These are phyloP conservation scores for Alentia gelatinosa DNA, from an alignment of 2,888 invertebrate species.

Conservation along the genomic window DNA sequence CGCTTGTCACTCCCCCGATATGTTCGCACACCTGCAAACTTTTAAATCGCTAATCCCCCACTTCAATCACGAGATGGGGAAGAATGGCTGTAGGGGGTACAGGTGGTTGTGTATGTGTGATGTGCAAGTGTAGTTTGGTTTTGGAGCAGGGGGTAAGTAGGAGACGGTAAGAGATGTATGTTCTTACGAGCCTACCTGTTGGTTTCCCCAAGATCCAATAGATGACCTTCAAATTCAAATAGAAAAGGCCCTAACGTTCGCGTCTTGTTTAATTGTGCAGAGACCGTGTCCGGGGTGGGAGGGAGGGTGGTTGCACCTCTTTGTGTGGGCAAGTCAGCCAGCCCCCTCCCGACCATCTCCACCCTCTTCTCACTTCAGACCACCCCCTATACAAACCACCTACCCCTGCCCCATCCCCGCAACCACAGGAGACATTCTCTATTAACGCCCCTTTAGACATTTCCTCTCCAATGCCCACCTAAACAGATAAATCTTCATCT, in stretches of 20 bases:
- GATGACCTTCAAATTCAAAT: slow-evolving; percentile 19
- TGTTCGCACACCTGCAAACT: neutral
- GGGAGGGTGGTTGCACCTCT: neutral
- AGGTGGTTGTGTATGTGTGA: neutral
- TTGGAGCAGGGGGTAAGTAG: neutral
- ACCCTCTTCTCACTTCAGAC: neutral
- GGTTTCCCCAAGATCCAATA: slow-evolving; percentile 11
- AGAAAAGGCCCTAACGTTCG: neutral
- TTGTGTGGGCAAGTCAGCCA: neutral
- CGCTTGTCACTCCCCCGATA: neutral
- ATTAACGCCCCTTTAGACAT: neutral
- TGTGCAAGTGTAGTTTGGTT: neutral
- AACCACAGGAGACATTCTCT: neutral
- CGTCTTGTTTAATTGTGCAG: slow-evolving; percentile 32
- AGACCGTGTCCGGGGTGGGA: neutral
- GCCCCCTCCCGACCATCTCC: neutral
- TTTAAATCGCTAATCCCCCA: neutral
- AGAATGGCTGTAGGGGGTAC: neutral
- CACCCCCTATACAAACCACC: neutral
- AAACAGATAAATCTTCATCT: too few species aligned
- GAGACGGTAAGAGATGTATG: neutral
- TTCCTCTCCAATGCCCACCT: neutral
- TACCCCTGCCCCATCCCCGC: neutral
- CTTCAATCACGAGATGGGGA: neutral
- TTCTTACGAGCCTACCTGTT: neutral